Evolutionary conservation across 2,888 invertebrate species (phyloP).

Genomic region (Idaea dimidiata): DNA sequence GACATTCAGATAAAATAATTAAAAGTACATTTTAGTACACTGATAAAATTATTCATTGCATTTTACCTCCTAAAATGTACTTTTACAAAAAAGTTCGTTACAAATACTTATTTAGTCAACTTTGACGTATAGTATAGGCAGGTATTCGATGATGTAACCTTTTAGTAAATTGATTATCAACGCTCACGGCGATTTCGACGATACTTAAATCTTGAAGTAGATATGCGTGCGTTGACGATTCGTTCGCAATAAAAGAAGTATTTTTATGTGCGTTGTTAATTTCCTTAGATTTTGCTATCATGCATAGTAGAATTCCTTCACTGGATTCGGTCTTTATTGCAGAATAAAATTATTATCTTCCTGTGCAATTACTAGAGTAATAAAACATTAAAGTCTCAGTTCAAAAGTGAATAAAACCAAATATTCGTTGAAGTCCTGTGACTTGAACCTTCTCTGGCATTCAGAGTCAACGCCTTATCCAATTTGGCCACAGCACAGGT

Average conservation of each 20-base stretch:
- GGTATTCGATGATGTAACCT: background rate
- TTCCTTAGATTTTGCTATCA: constrained; percentile 3
- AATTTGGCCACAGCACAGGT: too few species aligned
- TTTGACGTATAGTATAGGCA: background rate
- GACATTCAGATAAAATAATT: background rate
- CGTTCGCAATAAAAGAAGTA: background rate
- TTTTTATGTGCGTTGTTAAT: background rate
- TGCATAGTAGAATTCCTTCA: background rate
- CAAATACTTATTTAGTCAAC: background rate
- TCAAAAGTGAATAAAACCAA: too few species aligned
- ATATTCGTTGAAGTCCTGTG: too few species aligned
- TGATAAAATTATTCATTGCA: background rate
- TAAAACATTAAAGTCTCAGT: background rate
- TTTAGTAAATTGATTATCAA: constrained; percentile 1
- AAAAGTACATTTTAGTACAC: background rate
- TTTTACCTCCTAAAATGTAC: background rate
- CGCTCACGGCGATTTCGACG: background rate
- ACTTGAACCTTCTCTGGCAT: too few species aligned
- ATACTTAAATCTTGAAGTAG: background rate
- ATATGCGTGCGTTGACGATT: background rate
- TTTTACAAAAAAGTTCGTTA: constrained; percentile 1
- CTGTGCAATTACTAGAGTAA: background rate
- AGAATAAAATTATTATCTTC: background rate
- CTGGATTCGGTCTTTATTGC: background rate
- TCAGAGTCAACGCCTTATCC: too few species aligned